These are phyloP conservation scores for Contarinia nasturtii DNA, from an alignment of 1,140 invertebrate genomes.

Conservation along the genomic window DNA sequence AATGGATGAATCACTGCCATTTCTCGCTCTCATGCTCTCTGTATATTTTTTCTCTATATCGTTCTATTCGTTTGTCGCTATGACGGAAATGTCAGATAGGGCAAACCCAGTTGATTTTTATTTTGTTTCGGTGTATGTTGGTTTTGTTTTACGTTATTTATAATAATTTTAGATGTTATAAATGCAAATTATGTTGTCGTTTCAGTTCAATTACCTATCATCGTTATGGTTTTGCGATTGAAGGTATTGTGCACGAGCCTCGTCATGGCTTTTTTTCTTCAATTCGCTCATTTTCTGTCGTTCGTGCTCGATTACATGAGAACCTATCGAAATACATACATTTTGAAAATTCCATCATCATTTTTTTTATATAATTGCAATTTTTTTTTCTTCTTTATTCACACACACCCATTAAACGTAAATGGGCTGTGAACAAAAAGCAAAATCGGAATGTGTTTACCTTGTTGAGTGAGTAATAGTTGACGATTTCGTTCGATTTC, in stretches of 20 bases:
- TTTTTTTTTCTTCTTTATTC: neutral
- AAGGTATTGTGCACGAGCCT: slow-evolving; percentile 39
- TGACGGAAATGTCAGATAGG: too few relatives aligned
- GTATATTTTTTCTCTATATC: too few relatives aligned
- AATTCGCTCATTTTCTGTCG: slow-evolving; percentile 67
- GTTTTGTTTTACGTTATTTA: too few relatives aligned
- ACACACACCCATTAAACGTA: neutral
- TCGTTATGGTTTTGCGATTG: neutral
- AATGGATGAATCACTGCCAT: too few relatives aligned
- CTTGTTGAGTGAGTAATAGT: slow-evolving; percentile 75
- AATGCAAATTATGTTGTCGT: too few relatives aligned
- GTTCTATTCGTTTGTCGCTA: too few relatives aligned
- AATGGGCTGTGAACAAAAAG: neutral
- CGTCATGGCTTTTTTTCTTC: slow-evolving; percentile 69
- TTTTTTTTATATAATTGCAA: neutral
- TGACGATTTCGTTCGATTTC: slow-evolving; percentile 78
- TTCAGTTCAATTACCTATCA: neutral
- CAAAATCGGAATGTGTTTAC: slow-evolving; percentile 25
- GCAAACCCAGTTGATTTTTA: too few relatives aligned
- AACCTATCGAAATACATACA: slow-evolving; percentile 32
- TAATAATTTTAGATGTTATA: too few relatives aligned
- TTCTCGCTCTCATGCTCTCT: too few relatives aligned
- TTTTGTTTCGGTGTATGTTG: too few relatives aligned
- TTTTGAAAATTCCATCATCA: too few relatives aligned
- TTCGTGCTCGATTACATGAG: slow-evolving; percentile 80